Evolutionary conservation across 64 coral and sea anemone genomes (phyloP).

Genomic region (Pachyseris speciosa): DNA sequence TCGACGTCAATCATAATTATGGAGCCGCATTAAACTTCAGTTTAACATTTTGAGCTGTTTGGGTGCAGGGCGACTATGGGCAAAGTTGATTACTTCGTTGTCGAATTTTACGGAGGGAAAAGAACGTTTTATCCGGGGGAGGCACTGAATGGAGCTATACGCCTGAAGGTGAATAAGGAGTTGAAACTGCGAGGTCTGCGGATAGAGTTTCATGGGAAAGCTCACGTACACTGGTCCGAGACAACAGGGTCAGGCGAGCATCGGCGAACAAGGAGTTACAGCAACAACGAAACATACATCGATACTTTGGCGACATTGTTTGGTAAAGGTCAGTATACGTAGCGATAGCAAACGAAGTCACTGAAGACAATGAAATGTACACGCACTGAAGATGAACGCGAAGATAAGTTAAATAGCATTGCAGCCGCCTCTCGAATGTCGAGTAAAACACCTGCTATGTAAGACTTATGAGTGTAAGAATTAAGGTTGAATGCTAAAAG

Average conservation of each 20-base stretch:
- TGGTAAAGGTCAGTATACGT: slow-evolving; percentile 89
- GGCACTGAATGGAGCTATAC: slow-evolving; percentile 65
- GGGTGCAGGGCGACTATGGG: slow-evolving; percentile 30
- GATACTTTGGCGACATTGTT: slow-evolving; percentile 80
- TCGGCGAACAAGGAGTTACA: slow-evolving; percentile 55
- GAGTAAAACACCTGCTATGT: no score
- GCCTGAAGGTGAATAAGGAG: slow-evolving; percentile 81
- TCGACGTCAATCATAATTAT: no score
- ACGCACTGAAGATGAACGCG: no score
- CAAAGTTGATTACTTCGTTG: slow-evolving; percentile 71
- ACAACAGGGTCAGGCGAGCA: slow-evolving; percentile 38
- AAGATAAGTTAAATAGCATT: no score
- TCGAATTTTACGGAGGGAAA: slow-evolving; percentile 72
- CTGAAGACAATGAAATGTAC: no score
- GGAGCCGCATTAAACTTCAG: no score
- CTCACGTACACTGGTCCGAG: slow-evolving; percentile 74
- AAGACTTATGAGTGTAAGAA: no score
- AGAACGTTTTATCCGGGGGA: slow-evolving; percentile 74
- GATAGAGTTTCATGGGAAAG: slow-evolving; percentile 82
- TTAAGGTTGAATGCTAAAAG: no score
- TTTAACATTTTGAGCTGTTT: not conserved
- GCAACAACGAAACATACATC: slow-evolving; percentile 70
- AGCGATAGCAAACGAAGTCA: no score
- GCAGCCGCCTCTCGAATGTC: no score
- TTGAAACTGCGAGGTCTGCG: slow-evolving; percentile 74